A percentile compares a stretch with the other conserved stretches of the same genome.
Evolutionary conservation across 2,888 invertebrate species (phyloP).

Genomic region (Diarsia rubi): DNA sequence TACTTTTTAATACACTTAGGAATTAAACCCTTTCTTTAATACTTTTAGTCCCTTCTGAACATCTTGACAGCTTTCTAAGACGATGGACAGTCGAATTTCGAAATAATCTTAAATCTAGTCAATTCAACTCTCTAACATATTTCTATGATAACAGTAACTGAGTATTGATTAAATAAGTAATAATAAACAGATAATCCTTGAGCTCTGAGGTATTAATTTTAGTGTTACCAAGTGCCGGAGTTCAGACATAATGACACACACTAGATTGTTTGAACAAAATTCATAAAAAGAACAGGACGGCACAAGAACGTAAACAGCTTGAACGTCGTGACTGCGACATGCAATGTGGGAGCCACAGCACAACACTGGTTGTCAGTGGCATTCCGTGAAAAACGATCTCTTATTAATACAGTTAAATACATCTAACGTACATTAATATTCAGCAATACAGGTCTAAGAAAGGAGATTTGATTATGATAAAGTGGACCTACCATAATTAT

Average conservation of each 20-base stretch:
- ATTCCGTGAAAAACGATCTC: not conserved
- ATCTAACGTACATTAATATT: not conserved
- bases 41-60: constrained; percentile 5
- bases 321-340: too few species aligned
- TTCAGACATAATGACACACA: too few species aligned
- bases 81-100: not conserved
- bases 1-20: constrained; percentile 31
- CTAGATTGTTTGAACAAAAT: too few species aligned
- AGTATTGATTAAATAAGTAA: not conserved
- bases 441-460: not conserved
- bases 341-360: too few species aligned
- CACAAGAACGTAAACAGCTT: too few species aligned
- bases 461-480: too few species aligned
- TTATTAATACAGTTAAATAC: not conserved
- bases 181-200: not conserved
- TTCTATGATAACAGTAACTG: not conserved
- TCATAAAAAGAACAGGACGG: too few species aligned
- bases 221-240: not conserved
- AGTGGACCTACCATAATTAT: not conserved
- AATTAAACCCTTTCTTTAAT: constrained; percentile 24
- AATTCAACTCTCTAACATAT: not conserved
- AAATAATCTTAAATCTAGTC: not conserved
- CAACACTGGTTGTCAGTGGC: too few species aligned
- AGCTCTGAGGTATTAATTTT: not conserved
- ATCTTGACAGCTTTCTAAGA: not conserved